A percentile compares a stretch with the other conserved stretches of the same genome.
Conservation (phyloP, 2,888 invertebrate genomes). For the Hyposoter didymator region DNA sequence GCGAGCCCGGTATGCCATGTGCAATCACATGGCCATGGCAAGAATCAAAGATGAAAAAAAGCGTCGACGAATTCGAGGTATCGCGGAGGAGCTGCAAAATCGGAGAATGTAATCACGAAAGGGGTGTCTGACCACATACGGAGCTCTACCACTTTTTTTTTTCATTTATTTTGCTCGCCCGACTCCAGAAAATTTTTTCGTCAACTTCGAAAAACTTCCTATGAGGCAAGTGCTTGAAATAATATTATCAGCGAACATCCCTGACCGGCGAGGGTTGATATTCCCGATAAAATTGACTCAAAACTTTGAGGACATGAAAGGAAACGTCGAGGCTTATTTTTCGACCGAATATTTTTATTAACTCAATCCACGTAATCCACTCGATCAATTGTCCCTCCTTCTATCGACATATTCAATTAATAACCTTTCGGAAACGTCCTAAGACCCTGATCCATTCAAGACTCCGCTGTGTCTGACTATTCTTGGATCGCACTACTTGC, state of each 20-base stretch:
- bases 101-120: slow-evolving; percentile 26
- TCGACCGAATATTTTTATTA: too few relatives aligned
- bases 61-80: background rate
- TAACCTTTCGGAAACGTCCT: background rate
- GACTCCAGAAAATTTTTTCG: background rate
- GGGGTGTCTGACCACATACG: slow-evolving; percentile 34
- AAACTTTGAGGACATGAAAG: background rate
- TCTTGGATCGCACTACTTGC: slow-evolving; percentile 44
- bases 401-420: background rate
- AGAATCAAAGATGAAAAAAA: slow-evolving; percentile 1
- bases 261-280: background rate
- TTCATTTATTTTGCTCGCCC: background rate
- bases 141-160: slow-evolving; percentile 21
- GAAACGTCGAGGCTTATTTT: background rate
- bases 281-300: slow-evolving; percentile 14
- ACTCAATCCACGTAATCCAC: background rate
- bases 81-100: slow-evolving; percentile 5
- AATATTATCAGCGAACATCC: background rate
- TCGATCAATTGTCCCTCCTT: background rate
- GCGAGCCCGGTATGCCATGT: slow-evolving; percentile 22
- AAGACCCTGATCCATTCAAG: background rate
- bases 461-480: slow-evolving; percentile 23
- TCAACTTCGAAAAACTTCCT: background rate
- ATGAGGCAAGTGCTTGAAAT: background rate
- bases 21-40: slow-evolving; percentile 13